Conservation (phyloP, 2,888 invertebrate species). For the Lycaena phlaeas region DNA sequence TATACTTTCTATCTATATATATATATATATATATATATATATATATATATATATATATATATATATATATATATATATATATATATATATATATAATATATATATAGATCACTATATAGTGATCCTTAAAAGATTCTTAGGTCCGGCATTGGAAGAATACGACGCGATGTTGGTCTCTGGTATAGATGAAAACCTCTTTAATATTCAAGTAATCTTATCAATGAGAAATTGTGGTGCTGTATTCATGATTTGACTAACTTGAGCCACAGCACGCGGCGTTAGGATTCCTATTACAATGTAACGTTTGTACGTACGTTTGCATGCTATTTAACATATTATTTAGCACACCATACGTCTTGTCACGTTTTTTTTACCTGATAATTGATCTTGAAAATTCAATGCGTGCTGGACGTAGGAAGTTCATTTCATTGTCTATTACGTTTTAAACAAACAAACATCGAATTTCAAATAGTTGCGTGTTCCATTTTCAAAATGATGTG, state of each 20-base stretch:
- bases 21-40: no score
- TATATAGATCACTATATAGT: no score
- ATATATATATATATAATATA: no score
- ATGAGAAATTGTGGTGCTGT: background rate
- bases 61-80: no score
- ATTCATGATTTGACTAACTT: no score
- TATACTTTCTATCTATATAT: no score
- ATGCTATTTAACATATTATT: conserved; percentile 7
- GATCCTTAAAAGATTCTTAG: no score
- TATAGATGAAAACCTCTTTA: no score
- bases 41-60: no score
- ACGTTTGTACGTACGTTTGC: background rate
- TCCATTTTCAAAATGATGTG: conserved; percentile 2
- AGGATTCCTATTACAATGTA: background rate
- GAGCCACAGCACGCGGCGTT: background rate
- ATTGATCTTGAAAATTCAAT: conserved; percentile 41
- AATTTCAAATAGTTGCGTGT: no score
- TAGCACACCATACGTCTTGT: conserved; percentile 28
- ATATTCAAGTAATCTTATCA: background rate
- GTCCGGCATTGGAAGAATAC: no score
- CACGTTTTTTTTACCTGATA: conserved; percentile 27
- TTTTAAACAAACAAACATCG: background rate
- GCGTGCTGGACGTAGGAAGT: conserved; percentile 10
- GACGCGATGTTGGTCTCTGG: no score
- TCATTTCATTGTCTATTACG: background rate